Percentiles rank a stretch among this genome's conserved stretches.
These are phyloP conservation scores for Hystrix brachyura DNA, from an alignment of 2,113 vertebrate species.

Conservation along the genomic window DNA sequence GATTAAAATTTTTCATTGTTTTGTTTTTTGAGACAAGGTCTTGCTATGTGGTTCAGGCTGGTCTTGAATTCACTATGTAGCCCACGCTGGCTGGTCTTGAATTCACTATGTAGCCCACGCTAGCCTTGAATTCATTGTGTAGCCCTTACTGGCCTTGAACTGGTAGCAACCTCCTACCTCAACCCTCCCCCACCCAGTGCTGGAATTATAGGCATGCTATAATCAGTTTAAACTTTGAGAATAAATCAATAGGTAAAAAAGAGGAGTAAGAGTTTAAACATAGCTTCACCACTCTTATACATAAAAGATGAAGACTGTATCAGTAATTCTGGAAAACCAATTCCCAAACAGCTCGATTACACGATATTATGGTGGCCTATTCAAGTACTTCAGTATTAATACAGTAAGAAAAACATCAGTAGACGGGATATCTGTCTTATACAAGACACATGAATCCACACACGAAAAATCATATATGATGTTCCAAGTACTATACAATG, in stretches of 20 bases:
- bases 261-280: background rate
- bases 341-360: background rate
- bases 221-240: background rate
- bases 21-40: background rate
- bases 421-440: background rate
- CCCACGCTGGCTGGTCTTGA: background rate
- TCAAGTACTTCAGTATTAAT: background rate
- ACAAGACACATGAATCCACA: background rate
- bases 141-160: background rate
- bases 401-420: background rate
- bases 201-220: background rate
- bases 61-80: background rate
- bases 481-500: background rate
- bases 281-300: background rate
- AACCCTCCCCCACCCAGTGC: background rate
- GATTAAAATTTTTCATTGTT: background rate
- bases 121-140: background rate
- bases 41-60: background rate
- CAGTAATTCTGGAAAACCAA: background rate
- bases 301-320: background rate
- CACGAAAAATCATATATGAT: background rate
- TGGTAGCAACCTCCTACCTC: background rate
- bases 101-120: background rate
- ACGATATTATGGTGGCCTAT: background rate
- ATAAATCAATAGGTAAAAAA: slow-evolving; percentile 8